A percentile compares a stretch with the other conserved stretches of the same genome.
phyloP scores from a whole-genome alignment of 2,888 invertebrate species.

The Dusona sp. region DNA sequence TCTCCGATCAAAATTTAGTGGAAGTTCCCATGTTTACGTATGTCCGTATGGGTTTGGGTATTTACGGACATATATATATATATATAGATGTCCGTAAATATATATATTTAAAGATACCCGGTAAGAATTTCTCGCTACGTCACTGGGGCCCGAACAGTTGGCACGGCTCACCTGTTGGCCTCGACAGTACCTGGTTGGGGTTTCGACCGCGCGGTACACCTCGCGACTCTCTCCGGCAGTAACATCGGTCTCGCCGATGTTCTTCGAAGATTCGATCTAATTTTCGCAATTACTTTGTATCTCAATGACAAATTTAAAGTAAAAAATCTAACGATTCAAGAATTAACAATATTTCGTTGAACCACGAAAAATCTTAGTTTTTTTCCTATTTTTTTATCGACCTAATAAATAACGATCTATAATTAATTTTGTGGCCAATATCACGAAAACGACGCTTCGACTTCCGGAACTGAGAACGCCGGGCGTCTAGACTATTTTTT shows the following conservation, averaged over 20 bases:
- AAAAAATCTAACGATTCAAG: background rate
- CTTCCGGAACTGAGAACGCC: conserved; percentile 55
- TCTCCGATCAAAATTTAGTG: background rate
- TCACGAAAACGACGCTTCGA: conserved; percentile 34
- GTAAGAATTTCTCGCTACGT: conserved; percentile 73
- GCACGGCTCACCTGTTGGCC: conserved; percentile 80
- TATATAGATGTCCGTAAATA: no score
- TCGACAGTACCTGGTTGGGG: conserved; percentile 78
- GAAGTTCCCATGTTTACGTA: background rate
- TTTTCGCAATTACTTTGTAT: background rate
- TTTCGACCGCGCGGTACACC: conserved; percentile 76
- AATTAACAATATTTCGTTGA: background rate
- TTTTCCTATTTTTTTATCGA: background rate
- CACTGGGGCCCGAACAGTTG: conserved; percentile 78
- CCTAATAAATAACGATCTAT: background rate
- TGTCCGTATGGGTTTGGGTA: background rate
- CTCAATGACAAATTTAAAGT: background rate
- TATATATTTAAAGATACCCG: conserved; percentile 47
- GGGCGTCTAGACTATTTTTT: conserved; percentile 44
- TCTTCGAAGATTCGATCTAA: conserved; percentile 29
- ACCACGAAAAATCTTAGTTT: background rate
- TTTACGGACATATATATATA: background rate
- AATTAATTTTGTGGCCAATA: conserved; percentile 42
- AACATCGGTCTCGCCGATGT: conserved; percentile 32
- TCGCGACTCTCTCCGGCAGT: conserved; percentile 29